These are phyloP conservation scores for Otolemur garnettii DNA, from an alignment of 2,113 vertebrate genomes.

Conservation along the genomic window DNA sequence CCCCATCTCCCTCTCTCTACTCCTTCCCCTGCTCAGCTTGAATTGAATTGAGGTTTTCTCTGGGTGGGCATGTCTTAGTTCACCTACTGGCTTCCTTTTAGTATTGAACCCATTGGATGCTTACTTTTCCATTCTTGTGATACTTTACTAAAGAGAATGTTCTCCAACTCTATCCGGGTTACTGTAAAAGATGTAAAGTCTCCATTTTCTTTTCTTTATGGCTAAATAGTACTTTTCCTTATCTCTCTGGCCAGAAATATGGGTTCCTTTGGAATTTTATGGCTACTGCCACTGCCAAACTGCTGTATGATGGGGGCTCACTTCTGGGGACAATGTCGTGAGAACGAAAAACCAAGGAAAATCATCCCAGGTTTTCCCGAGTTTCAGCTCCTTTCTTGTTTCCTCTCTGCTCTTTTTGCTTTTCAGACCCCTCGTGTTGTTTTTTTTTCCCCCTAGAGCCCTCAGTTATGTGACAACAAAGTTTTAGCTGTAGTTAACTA, in stretches of 20 bases:
- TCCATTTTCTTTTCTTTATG: too few relatives aligned
- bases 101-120: too few relatives aligned
- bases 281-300: background rate
- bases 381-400: background rate
- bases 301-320: background rate
- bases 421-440: background rate
- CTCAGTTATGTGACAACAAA: background rate
- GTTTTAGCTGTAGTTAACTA: background rate
- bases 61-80: too few relatives aligned
- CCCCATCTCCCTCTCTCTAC: too few relatives aligned
- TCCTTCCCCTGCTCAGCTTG: too few relatives aligned
- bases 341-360: background rate
- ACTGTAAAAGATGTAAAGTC: too few relatives aligned
- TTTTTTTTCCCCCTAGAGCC: background rate
- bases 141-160: too few relatives aligned
- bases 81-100: too few relatives aligned
- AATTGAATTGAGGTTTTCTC: too few relatives aligned
- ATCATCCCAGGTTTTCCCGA: background rate
- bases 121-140: too few relatives aligned
- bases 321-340: background rate
- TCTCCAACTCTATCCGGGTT: too few relatives aligned
- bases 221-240: background rate
- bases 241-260: background rate
- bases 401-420: background rate
- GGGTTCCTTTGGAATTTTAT: background rate